phyloP scores from a whole-genome alignment of 2,888 invertebrate species.

The Acrobasis suavella region DNA sequence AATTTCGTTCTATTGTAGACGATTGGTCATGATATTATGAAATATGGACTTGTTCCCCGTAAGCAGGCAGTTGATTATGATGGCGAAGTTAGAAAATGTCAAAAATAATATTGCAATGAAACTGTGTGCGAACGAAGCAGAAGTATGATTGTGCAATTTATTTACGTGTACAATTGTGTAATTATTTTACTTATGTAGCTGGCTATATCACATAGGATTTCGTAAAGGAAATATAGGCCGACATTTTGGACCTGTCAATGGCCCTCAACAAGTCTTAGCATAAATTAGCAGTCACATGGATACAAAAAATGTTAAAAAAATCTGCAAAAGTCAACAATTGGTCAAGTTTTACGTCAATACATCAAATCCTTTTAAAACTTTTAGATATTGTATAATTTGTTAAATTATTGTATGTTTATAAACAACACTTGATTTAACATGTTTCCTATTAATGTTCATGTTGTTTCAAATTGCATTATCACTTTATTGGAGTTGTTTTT shows the following conservation, averaged over 20 bases:
- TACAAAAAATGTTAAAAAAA: neutral
- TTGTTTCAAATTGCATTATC: too few species aligned
- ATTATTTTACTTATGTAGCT: neutral
- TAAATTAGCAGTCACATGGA: constrained; percentile 1
- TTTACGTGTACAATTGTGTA: constrained; percentile 22
- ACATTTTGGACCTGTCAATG: neutral
- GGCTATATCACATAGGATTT: neutral
- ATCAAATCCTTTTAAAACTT: neutral
- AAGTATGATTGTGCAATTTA: constrained; percentile 36
- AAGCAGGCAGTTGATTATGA: constrained; percentile 41
- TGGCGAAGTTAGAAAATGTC: constrained; percentile 58
- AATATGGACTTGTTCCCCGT: constrained; percentile 28
- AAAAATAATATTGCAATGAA: constrained; percentile 47
- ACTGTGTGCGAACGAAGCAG: constrained; percentile 33
- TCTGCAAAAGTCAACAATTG: neutral
- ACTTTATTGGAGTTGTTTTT: too few species aligned
- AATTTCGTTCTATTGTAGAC: neutral
- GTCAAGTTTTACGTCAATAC: neutral
- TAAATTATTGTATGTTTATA: too few species aligned
- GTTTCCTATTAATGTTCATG: too few species aligned
- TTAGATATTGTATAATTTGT: too few species aligned
- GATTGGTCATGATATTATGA: constrained; percentile 5
- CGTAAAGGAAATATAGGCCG: neutral
- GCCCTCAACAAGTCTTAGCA: neutral
- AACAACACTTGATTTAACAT: too few species aligned